Evolutionary conservation across 1,140 invertebrate genomes (phyloP).

Genomic region (Leguminivora glycinivorella): DNA sequence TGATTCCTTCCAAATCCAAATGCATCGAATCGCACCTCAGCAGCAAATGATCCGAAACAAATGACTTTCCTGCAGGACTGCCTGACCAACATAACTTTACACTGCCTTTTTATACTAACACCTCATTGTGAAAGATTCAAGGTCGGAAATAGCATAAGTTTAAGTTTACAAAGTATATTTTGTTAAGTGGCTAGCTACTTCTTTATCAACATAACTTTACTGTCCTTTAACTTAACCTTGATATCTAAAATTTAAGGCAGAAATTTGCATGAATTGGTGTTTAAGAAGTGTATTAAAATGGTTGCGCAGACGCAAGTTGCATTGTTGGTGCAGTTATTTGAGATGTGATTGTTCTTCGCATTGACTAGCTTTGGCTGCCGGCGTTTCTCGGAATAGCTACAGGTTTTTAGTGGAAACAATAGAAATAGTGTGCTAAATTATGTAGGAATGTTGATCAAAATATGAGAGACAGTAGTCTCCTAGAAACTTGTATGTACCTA

Average conservation of each 20-base stretch:
- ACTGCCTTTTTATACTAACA: background rate
- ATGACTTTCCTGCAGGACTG: background rate
- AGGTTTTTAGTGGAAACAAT: background rate
- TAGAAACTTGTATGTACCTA: no score
- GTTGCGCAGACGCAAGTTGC: background rate
- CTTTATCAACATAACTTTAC: background rate
- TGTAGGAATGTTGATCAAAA: no score
- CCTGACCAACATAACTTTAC: background rate
- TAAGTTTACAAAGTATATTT: background rate
- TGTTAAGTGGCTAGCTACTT: background rate
- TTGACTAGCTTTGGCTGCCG: background rate
- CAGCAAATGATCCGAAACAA: background rate
- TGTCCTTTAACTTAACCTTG: background rate
- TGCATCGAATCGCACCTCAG: background rate
- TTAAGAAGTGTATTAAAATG: background rate
- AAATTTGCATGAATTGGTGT: background rate
- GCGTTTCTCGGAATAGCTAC: background rate
- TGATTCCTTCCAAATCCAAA: background rate
- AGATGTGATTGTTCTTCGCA: background rate
- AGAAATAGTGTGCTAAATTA: no score
- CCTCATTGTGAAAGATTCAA: background rate
- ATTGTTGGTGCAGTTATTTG: conserved; percentile 13
- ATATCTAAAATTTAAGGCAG: background rate
- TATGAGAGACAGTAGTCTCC: no score
- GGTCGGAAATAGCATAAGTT: background rate